Evolutionary conservation across 2,113 vertebrate species (phyloP), one percentile per base, ranked within the genome.

Genomic region (Ibidorhyncha struthersii): DNA sequence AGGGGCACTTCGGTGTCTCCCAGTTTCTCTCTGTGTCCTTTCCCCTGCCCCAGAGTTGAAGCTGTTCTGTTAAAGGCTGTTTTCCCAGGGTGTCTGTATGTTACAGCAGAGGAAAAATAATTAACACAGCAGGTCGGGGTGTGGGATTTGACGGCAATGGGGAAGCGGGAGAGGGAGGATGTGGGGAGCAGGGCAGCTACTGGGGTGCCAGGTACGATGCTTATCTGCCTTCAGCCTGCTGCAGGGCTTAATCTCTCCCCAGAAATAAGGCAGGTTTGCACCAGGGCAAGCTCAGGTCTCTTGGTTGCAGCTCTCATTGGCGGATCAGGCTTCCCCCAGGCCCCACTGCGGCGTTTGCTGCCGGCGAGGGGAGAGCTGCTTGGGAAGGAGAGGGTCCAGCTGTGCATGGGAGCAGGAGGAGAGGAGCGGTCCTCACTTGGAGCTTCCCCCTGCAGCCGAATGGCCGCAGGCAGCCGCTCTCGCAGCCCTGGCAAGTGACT

Each of bases 101-200:
- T 63, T 84, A 41, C 0, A 4, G 70, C 27, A 78, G 49, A 49
- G 40, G 40, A 62, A 69, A 22, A 89, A 49, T 20, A 69, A 25
- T n/a, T 5, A 55, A 19, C 5, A 1, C 14, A 40, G 61, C 12
- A 4, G 12, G 5, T 19, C 1, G 3, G 34, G 5, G 19, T 21
- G 22, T 25, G 36, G 45, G 40, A 30, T 65, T 61, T 50, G 66
- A 65, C 7, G 10, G 56, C 21, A 25, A 0, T 6, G 7, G 52
- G 47, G n/a, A 38, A 65, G 34, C 5, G 22, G 27, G 15, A 58
- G 50, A 16, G 27, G 59, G 84, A 83, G 36, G 56, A 38, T 58
- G 47, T 26, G 49, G 38, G 45, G 45, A 94, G 5, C 40, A 30
- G 55, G n/a, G 10, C 36, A 30, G 62, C 34, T 50, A 3, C 6